Evolutionary conservation across 2,797 vertebrate species (phyloP), one percentile per base, ranked within the genome.

Genomic region (Sandelia bainsii): DNA sequence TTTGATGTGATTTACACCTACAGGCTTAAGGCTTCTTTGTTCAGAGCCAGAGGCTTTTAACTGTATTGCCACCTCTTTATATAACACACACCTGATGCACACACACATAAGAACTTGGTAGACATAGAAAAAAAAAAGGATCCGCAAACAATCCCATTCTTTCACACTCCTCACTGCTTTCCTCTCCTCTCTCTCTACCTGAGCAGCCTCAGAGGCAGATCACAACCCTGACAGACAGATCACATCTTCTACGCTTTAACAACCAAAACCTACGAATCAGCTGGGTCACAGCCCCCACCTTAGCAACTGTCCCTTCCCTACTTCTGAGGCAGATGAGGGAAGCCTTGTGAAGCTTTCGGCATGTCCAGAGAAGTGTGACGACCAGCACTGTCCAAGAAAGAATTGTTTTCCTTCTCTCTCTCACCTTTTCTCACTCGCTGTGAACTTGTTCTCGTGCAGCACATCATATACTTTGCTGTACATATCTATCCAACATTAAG

Each of bases 1-100:
- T 93, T 92, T 93, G 91, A 93, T 90, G 87, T 81, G 80, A 82
- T 64, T 76, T 74, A 61, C 83, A 81, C 72, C 83, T 81, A 72
- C 68, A 88, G 79, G 70, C 70, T 79, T 50, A 73, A 76, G 70
- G 72, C 62, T 54, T 66, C 82, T 81, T 80, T 86, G 81, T 83
- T 85, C 82, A 61, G 72, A 82, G 79, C 75, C 73, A 73, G 58
- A 46, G 61, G 79, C 61, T 85, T 87, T 84, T 64, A 85, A 63
- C 69, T 65, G 57, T 49, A 75, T 74, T 79, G 34, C 64, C 67
- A 65, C 46, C 46, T 72, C 23, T 20, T 61, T 76, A 51, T 29
- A 39, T n/a, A 72, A 48, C 48, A 67, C 40, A 69, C 52, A 75
- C 75, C 62, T 60, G 58, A 85, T 63, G 50, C 34, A 67, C 39